A percentile compares a stretch with the other conserved stretches of the same genome.
phyloP scores from a whole-genome alignment of 2,113 vertebrate species.

The Antechinus flavipes region DNA sequence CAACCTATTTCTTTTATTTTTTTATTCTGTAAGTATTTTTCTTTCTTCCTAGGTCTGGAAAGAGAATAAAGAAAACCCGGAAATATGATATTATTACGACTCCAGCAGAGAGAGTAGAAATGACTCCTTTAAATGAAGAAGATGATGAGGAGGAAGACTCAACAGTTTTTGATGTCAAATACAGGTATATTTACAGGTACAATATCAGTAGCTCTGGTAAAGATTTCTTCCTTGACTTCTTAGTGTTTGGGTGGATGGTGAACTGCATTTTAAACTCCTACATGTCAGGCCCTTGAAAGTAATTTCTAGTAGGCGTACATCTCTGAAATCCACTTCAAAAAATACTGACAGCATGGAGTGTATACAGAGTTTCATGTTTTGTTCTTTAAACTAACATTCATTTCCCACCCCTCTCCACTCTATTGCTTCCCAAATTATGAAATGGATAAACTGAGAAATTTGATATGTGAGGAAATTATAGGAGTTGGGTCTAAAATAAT shows the following conservation, averaged over 20 bases:
- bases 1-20: not conserved
- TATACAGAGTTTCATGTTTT: not conserved
- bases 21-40: not conserved
- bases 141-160: conserved; percentile 94
- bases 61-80: conserved; percentile 93
- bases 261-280: not conserved
- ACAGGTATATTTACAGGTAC: conserved; percentile 87
- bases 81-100: conserved; percentile 99
- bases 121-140: conserved; percentile 97
- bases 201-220: not conserved
- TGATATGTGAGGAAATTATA: not conserved
- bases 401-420: not conserved
- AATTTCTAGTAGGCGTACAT: accelerated
- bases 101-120: conserved; percentile 95
- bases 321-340: not conserved
- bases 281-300: not conserved
- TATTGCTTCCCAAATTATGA: not conserved
- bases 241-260: accelerated
- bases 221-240: not conserved
- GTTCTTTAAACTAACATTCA: not conserved
- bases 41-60: conserved; percentile 87
- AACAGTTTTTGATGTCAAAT: conserved; percentile 96
- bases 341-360: not conserved
- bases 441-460: not conserved
- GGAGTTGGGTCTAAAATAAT: not conserved